Base-by-base conservation (phyloP, 2,113 vertebrate species). In the Leucosticte australis region DNA sequence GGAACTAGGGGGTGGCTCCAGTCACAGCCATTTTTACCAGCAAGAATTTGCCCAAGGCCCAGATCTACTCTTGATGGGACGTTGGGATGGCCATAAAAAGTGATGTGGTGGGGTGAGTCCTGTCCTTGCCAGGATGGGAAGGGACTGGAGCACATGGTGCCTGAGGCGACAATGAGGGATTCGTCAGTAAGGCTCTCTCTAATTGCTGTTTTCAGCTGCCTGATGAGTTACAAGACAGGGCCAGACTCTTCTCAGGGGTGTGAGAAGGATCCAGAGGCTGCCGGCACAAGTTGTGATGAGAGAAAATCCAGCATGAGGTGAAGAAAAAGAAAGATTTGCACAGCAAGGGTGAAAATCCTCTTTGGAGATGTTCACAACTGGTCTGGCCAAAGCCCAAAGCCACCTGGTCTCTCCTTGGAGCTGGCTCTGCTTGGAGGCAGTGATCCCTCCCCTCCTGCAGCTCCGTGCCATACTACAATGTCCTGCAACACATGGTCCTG, bases 291-390 rank as follows among this genome's bases (percentile, higher is more conserved):
- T 12, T 46, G n/a, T 3, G 1, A 63, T 70, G 37, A 73, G 39
- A 35, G 62, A 88, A 93, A 92, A 92, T 81, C 31, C 64, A 73
- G 57, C 1, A 1, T 3, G 60, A 94, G 8, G 5, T 47, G 86
- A 89, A 84, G 91, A 81, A 83, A 95, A 90, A 65, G 44, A 57
- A 83, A 69, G 69, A 57, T 90, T 94, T 94, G 71, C 83, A 94
- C 73, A 67, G 31, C 1, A 0, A 93, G 83, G 83, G 94, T 93
- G 94, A 86, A 97, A 97, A 97, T 96, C 92, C 95, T 92, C 37
- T 78, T 94, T 94, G 95, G 90, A 96, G 90, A 81, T 91, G 92
- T 87, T 93, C 55, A 60, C 33, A 83, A 64, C 19, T 31, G 18
- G 33, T 59, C 55, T 92, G 92, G 92, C 60, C 41, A 89, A 89